Conservation (phyloP, 53 echinoderm and acorn worm genomes). For the Antedon mediterranea region DNA sequence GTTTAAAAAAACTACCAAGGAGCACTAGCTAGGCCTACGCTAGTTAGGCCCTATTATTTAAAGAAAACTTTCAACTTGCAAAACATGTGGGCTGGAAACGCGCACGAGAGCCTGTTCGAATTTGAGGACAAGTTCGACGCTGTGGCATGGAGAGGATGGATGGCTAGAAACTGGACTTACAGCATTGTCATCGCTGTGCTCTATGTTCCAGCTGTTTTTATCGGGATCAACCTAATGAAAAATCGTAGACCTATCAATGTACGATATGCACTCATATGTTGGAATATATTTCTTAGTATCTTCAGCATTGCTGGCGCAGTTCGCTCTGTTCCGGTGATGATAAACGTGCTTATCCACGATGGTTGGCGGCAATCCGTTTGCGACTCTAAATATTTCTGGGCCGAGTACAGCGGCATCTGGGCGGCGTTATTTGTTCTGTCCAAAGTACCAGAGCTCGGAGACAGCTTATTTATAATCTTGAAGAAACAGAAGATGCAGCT, state of each 20-base stretch:
- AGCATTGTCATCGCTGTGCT: neutral
- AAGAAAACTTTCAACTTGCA: too few relatives aligned
- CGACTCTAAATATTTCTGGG: slow-evolving; percentile 30
- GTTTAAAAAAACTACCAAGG: too few relatives aligned
- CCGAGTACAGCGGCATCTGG: slow-evolving; percentile 48
- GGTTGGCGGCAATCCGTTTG: slow-evolving; percentile 49
- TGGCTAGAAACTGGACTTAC: slow-evolving; percentile 12
- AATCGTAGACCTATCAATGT: slow-evolving; percentile 33
- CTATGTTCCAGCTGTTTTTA: neutral
- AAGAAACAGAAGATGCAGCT: slow-evolving; percentile 86
- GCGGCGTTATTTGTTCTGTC: slow-evolving; percentile 56
- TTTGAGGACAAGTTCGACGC: slow-evolving; percentile 44
- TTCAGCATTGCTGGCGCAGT: slow-evolving; percentile 46
- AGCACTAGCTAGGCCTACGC: too few relatives aligned
- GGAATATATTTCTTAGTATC: slow-evolving; percentile 48
- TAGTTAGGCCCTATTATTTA: too few relatives aligned
- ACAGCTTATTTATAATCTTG: slow-evolving; percentile 71
- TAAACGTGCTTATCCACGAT: slow-evolving; percentile 10
- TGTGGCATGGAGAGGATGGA: slow-evolving; percentile 37
- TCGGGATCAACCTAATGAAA: slow-evolving; percentile 21
- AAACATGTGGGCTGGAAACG: neutral
- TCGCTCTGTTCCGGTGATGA: slow-evolving; percentile 27
- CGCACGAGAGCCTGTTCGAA: slow-evolving; percentile 8
- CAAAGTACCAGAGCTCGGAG: slow-evolving; percentile 81
- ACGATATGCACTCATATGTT: slow-evolving; percentile 29